Percentiles rank a stretch among this genome's conserved stretches.
These are phyloP conservation scores for Pseudopodoces humilis DNA, from an alignment of 2,113 vertebrate species.

Conservation along the genomic window DNA sequence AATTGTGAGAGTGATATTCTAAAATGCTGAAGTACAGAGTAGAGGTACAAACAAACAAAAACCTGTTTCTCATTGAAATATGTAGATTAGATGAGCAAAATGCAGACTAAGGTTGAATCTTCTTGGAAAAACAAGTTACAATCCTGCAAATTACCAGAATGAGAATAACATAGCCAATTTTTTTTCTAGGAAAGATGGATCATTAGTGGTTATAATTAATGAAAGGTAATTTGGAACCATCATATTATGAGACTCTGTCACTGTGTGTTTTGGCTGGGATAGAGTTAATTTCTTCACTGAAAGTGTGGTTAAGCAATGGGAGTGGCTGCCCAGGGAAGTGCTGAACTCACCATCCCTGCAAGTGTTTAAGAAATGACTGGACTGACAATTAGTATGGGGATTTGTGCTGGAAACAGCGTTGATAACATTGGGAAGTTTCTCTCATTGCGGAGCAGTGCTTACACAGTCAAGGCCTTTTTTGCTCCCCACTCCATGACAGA, in stretches of 20 bases:
- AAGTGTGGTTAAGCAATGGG: background rate
- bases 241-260: background rate
- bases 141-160: background rate
- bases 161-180: background rate
- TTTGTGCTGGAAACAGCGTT: background rate
- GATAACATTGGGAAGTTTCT: background rate
- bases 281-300: background rate
- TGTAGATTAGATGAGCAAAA: background rate
- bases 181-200: conserved; percentile 1
- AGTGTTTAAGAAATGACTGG: background rate
- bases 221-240: conserved; percentile 2
- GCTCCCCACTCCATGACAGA: background rate
- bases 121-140: conserved; percentile 2
- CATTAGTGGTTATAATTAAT: conserved; percentile 19
- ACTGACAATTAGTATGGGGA: background rate
- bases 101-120: background rate
- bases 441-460: background rate
- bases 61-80: background rate
- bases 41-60: background rate
- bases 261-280: background rate
- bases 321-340: background rate
- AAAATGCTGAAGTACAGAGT: background rate
- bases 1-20: background rate
- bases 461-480: background rate
- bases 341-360: background rate